Percentiles rank a stretch among this genome's conserved stretches.
Conservation (phyloP, 2,113 vertebrate species). For the Mohoua ochrocephala region DNA sequence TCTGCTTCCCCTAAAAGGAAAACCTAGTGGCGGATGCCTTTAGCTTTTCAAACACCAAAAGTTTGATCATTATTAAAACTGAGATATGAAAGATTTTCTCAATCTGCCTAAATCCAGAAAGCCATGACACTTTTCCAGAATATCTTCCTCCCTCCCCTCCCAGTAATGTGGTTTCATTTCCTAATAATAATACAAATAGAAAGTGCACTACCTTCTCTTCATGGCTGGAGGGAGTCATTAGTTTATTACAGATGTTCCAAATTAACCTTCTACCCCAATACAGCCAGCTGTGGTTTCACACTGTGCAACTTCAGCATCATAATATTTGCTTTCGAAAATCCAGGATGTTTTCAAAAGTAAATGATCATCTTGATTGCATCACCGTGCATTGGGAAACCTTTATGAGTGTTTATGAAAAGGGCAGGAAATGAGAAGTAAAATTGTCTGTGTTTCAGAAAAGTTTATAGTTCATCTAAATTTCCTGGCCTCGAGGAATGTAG, state of each 20-base stretch:
- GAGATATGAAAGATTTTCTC: background rate
- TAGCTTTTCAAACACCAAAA: background rate
- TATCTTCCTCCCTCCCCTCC: background rate
- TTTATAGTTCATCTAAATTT: conserved; percentile 33
- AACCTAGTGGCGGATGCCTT: background rate
- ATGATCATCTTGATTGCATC: background rate
- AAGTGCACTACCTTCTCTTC: background rate
- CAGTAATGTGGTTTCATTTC: background rate
- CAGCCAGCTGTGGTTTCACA: background rate
- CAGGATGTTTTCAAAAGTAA: background rate
- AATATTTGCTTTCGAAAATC: background rate
- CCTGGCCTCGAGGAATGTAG: background rate
- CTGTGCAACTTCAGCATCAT: background rate
- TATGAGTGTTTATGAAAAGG: background rate
- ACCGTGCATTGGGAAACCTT: background rate
- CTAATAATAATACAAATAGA: background rate
- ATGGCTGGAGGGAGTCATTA: background rate
- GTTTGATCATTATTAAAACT: background rate
- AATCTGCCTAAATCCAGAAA: background rate
- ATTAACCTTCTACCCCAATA: background rate
- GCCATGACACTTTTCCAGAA: background rate
- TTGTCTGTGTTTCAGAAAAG: background rate
- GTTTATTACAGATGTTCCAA: background rate
- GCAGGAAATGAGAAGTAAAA: conserved; percentile 33
- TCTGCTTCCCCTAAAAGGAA: background rate